A percentile compares a stretch with the other conserved stretches of the same genome.
Conservation (phyloP, 1,140 invertebrate species). For the Drosophila yakuba region DNA sequence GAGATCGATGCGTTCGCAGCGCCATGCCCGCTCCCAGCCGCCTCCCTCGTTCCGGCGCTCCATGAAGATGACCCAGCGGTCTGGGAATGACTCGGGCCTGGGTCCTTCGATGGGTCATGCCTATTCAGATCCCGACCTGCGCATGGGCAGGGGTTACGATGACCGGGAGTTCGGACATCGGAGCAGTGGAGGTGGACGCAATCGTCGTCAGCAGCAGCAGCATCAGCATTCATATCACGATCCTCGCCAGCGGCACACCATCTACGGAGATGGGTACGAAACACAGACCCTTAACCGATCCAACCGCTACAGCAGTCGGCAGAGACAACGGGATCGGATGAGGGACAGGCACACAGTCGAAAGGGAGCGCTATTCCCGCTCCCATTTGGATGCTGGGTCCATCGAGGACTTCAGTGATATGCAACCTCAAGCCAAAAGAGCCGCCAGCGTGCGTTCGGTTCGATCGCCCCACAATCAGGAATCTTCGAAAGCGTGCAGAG, state of each 20-base stretch:
- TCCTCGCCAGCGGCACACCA: conserved; percentile 66
- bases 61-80: conserved; percentile 89
- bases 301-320: conserved; percentile 86
- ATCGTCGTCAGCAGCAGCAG: conserved; percentile 48
- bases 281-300: conserved; percentile 78
- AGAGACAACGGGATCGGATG: conserved; percentile 72
- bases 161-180: conserved; percentile 65
- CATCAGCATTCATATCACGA: conserved; percentile 53
- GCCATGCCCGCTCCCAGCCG: conserved; percentile 80
- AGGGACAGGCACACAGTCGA: conserved; percentile 82
- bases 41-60: conserved; percentile 85
- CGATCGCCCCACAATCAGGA: conserved; percentile 73
- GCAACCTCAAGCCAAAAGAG: conserved; percentile 62
- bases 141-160: conserved; percentile 78
- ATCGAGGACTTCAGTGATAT: conserved; percentile 73
- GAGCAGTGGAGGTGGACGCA: conserved; percentile 49
- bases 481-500: conserved; percentile 50
- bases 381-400: conserved; percentile 60
- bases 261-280: conserved; percentile 76
- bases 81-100: conserved; percentile 86
- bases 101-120: conserved; percentile 85
- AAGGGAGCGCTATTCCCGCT: conserved; percentile 71
- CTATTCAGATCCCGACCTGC: conserved; percentile 86
- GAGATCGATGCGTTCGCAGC: conserved; percentile 59
- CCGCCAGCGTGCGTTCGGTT: conserved; percentile 71